Percentiles rank a stretch among this genome's conserved stretches.
Evolutionary conservation across 1,140 invertebrate genomes (phyloP).

Genomic region (Tetramorium simillimum): DNA sequence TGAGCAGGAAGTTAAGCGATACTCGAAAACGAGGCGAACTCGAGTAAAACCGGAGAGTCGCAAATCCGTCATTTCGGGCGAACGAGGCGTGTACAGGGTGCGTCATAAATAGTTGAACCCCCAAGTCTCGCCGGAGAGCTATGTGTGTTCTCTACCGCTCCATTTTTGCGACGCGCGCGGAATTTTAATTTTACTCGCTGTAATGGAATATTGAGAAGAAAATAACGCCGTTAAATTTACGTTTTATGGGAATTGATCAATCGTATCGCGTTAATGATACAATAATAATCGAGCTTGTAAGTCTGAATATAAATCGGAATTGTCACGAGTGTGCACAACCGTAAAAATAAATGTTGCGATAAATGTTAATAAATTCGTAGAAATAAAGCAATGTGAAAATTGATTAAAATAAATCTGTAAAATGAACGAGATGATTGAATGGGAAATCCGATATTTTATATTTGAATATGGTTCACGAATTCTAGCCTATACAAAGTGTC

Average conservation of each 20-base stretch:
- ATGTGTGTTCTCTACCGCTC: neutral
- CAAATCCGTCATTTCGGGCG: conserved; percentile 40
- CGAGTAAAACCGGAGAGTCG: conserved; percentile 33
- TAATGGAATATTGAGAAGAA: neutral
- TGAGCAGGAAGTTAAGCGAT: conserved; percentile 46
- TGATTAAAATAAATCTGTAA: conserved; percentile 32
- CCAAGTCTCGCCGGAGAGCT: neutral
- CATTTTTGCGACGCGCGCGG: neutral
- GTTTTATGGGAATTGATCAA: conserved; percentile 9
- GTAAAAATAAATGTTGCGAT: conserved; percentile 47
- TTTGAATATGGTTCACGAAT: conserved; percentile 16
- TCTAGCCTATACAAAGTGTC: conserved; percentile 2
- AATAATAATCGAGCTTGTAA: neutral
- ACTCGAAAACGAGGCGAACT: conserved; percentile 35
- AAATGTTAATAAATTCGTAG: conserved; percentile 46
- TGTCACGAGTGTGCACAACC: neutral
- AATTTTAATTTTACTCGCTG: conserved; percentile 39
- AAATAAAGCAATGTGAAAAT: conserved; percentile 25
- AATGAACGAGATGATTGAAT: conserved; percentile 36
- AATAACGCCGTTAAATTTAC: conserved; percentile 32
- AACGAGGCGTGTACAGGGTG: conserved; percentile 10
- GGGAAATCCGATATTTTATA: conserved; percentile 29
- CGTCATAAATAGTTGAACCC: conserved; percentile 29
- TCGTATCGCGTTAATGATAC: conserved; percentile 2
- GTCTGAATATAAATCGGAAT: conserved; percentile 20